Conservation (phyloP, 1,140 invertebrate species). For the Drosophila ohnishii region DNA sequence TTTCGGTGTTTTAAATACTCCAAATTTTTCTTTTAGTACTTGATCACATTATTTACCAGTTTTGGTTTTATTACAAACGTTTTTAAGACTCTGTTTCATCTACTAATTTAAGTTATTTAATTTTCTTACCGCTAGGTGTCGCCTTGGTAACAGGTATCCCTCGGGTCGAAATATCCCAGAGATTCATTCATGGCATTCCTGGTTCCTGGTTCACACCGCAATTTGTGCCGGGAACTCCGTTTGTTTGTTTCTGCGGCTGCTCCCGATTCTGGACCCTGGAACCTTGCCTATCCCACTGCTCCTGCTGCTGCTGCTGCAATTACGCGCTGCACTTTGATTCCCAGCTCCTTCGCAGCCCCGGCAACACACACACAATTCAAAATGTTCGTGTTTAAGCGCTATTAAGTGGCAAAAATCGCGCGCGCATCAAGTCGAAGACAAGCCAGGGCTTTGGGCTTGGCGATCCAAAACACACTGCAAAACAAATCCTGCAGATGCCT, state of each 20-base stretch:
- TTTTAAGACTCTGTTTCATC: too few relatives aligned
- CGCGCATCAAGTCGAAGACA: conserved; percentile 64
- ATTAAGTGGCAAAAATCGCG: conserved; percentile 82
- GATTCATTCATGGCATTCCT: conserved; percentile 19
- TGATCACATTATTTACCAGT: too few relatives aligned
- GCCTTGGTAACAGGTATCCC: conserved; percentile 32
- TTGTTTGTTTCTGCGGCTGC: conserved; percentile 55
- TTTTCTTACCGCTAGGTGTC: conserved; percentile 7
- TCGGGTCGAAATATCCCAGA: neutral
- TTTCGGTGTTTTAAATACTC: too few relatives aligned
- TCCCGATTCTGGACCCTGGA: conserved; percentile 11
- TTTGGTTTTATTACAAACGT: too few relatives aligned
- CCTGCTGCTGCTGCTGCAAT: conserved; percentile 61
- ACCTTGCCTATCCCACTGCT: conserved; percentile 4
- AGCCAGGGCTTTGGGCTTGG: conserved; percentile 19
- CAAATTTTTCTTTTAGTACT: too few relatives aligned
- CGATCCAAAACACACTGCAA: neutral
- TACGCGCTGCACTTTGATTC: conserved; percentile 78
- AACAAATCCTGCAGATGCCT: neutral
- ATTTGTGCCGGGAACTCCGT: conserved; percentile 60
- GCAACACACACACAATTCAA: conserved; percentile 67
- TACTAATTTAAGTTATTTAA: too few relatives aligned
- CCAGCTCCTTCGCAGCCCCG: conserved; percentile 26
- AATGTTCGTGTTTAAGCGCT: conserved; percentile 83
- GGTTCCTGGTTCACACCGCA: conserved; percentile 68